Base-by-base conservation (phyloP, 2,113 vertebrate species). In the Raja brachyura region DNA sequence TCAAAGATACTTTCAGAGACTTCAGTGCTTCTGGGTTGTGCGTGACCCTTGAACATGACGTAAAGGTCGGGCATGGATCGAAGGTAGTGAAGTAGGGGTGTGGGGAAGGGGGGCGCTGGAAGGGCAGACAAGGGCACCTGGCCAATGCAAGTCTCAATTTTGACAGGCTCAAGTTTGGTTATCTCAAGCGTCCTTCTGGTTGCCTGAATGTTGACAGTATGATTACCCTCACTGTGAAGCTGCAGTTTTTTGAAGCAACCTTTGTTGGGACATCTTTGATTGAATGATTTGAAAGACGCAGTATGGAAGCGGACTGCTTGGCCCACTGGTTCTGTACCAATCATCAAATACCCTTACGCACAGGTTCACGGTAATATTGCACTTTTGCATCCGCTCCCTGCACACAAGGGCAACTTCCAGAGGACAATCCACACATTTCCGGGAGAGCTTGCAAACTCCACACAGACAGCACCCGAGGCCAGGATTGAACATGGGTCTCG, bases 1-100 rank as follows among this genome's bases (percentile, higher is more conserved):
- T 86, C 83, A 86, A 86, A 86, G 56, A n/a, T 86, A 59, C 59
- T 86, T 86, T 86, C 10, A 13, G 83, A 86, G 83, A 63, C 28
- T 11, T 86, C 59, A 31, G 28, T 63, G 28, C 22, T 31, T 59
- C 59, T 63, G 59, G 59, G 20, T n/a, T 31, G 25, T 63, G 13
- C 13, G 8, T 86, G 83, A 86, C 83, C 83, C 83, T 18, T 13
- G 25, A 28, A 86, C 63, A 25, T 86, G 83, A 86, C 13, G 18
- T 86, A 31, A 86, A 86, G 83, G 83, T 61, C 25, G 63, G 13
- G 59, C 59, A 16, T 16, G 16, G 25, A 85, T 54, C n/a, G 6
- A 22, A n/a, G 83, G 83, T 59, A 11, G 33, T 86, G 83, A 85
- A 59, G 63, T 66, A 8, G 14, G 63, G 63, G 68, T 70, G 68